Percentiles rank a stretch among this genome's conserved stretches.
Evolutionary conservation across 2,797 vertebrate genomes (phyloP).

Genomic region (Lerista edwardsae): DNA sequence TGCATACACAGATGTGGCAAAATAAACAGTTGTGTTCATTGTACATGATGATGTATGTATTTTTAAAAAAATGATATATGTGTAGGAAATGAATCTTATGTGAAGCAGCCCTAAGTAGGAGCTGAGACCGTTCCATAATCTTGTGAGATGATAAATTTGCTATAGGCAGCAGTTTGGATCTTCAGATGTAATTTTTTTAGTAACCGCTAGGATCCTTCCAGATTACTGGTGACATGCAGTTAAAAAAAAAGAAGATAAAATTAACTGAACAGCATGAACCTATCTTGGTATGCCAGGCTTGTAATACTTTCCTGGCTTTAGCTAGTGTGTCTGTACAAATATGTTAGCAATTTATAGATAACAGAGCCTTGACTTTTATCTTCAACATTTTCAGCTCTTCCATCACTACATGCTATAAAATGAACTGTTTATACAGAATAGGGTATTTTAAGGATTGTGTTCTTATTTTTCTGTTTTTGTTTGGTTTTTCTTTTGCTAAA

Average conservation of each 20-base stretch:
- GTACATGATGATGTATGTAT: not conserved
- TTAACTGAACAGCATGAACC: slow-evolving; percentile 31
- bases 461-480: not conserved
- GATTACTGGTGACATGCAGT: slow-evolving; percentile 20
- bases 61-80: not conserved
- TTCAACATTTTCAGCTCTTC: slow-evolving; percentile 48
- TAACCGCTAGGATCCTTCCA: slow-evolving; percentile 12
- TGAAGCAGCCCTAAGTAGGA: not conserved
- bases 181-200: slow-evolving; percentile 15
- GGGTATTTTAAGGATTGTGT: slow-evolving; percentile 15
- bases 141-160: not conserved
- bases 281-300: not conserved
- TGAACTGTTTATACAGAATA: slow-evolving; percentile 41
- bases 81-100: not conserved
- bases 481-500: slow-evolving; percentile 5
- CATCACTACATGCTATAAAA: slow-evolving; percentile 42
- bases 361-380: slow-evolving; percentile 27
- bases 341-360: slow-evolving; percentile 35
- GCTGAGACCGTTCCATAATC: not conserved
- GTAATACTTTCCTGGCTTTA: slow-evolving; percentile 31
- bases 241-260: slow-evolving; percentile 34
- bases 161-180: not conserved
- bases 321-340: slow-evolving; percentile 38
- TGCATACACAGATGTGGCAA: not conserved
- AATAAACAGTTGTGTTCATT: not conserved